These are phyloP conservation scores for Perizoma affinitatum DNA, from an alignment of 2,888 invertebrate species.

Conservation along the genomic window DNA sequence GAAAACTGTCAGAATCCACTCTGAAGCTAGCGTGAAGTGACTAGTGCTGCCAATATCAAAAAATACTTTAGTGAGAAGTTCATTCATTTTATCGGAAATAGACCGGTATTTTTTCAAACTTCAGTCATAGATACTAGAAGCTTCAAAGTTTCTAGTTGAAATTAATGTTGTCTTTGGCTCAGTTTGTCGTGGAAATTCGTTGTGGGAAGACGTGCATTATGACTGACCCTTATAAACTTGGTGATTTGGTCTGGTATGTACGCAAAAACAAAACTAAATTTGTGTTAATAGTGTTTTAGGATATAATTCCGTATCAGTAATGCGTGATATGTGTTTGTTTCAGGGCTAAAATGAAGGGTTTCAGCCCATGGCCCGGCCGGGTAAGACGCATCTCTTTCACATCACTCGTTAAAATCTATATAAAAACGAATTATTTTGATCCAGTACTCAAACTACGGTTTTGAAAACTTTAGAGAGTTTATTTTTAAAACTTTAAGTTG, in stretches of 20 bases:
- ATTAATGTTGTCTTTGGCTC: constrained; percentile 60
- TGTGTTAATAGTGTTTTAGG: constrained; percentile 64
- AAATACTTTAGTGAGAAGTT: constrained; percentile 22
- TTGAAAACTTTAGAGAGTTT: constrained; percentile 16
- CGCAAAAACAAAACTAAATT: constrained; percentile 43
- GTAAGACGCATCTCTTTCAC: constrained; percentile 86
- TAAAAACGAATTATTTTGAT: constrained; percentile 17
- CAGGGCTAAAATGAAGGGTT: constrained; percentile 99
- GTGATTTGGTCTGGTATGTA: constrained; percentile 83
- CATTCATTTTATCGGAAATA: constrained; percentile 44
- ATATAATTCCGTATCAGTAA: constrained; percentile 36
- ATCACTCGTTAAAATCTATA: constrained; percentile 34
- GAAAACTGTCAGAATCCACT: background rate
- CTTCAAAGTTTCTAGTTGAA: constrained; percentile 44
- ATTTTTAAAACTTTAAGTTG: constrained; percentile 40
- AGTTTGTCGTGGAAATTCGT: constrained; percentile 75
- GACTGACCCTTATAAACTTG: constrained; percentile 78
- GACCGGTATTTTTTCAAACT: constrained; percentile 20
- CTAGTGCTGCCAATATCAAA: constrained; percentile 19
- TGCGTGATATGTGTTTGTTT: constrained; percentile 62
- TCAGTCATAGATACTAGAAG: constrained; percentile 53
- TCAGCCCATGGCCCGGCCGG: constrained; percentile 98
- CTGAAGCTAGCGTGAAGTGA: constrained; percentile 9
- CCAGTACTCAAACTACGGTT: constrained; percentile 16
- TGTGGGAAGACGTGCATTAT: constrained; percentile 59